phyloP scores from a whole-genome alignment of 2,113 vertebrate genomes.

The Astur gentilis region DNA sequence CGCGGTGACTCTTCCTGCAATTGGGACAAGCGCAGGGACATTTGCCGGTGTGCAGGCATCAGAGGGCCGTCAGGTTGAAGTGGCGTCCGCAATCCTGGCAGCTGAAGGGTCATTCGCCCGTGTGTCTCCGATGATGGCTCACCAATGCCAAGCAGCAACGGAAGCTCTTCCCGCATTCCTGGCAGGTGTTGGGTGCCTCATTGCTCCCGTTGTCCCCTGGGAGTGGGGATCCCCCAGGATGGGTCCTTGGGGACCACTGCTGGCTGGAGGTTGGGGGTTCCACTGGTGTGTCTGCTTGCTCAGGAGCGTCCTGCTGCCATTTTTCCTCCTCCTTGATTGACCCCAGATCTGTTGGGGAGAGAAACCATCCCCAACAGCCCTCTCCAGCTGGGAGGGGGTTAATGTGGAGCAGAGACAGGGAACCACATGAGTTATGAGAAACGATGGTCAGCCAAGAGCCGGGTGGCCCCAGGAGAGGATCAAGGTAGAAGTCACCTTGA shows the following conservation, averaged over 20 bases:
- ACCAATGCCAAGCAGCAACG: background rate
- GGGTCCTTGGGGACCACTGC: background rate
- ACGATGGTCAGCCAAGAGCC: background rate
- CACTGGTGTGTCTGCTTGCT: background rate
- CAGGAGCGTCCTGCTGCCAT: background rate
- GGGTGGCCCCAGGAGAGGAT: background rate
- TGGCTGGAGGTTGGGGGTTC: background rate
- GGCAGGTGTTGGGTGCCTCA: background rate
- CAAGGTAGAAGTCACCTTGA: background rate
- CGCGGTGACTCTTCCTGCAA: background rate
- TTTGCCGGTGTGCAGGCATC: background rate
- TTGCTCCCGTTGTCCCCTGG: background rate
- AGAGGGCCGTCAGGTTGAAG: background rate
- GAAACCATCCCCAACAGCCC: background rate
- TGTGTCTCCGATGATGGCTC: background rate
- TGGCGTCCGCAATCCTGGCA: background rate
- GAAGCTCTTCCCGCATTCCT: background rate
- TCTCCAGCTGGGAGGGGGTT: background rate
- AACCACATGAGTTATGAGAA: accelerated
- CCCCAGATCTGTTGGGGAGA: background rate
- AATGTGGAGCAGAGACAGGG: background rate
- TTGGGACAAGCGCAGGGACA: too few relatives aligned
- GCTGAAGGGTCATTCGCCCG: background rate
- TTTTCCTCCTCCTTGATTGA: background rate
- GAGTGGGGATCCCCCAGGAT: background rate